Evolutionary conservation across 1,140 invertebrate genomes (phyloP), one percentile per base, ranked within the genome.

Genomic region (Drosophila repletoides): DNA sequence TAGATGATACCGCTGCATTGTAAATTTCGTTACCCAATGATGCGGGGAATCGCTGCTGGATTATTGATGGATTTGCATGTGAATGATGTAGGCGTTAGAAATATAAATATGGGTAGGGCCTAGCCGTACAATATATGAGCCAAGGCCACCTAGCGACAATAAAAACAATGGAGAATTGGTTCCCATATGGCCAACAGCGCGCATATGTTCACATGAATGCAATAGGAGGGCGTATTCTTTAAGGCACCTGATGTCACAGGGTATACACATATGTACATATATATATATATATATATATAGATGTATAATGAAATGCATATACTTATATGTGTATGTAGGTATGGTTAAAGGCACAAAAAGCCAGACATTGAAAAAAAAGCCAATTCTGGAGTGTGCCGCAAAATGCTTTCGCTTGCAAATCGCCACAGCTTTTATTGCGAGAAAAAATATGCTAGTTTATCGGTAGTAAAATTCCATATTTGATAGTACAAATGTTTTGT

Each of bases 21-120:
- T 28, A 9, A 12, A 19, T 56, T 51, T 9, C 9, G 1, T 31
- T 33, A 5, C 19, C 40, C 24, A 12, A 29, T 29, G 19, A 36
- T 68, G 49, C 48, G n/a, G n/a, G n/a, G n/a, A n/a, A n/a, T n/a
- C n/a, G 45, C 22, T 56, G 49, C 55, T 36, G 26, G 41, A 31
- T 56, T 45, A 29, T 46, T 43, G 29, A 40, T 66, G 60, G 40
- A 73, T 66, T 63, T 65, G 59, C 51, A 72, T n/a, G n/a, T 29
- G 10, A 41, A 43, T 12, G 19, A 15, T 22, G 0, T n/a, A n/a
- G 7, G 3, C 0, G 7, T 14, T 12, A n/a, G 3, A 4, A 51
- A 45, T 3, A 45, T 15, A 24, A 31, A 14, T 48, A 29, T 49
- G n/a, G 45, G 12, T 24, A 6, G 15, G 9, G n/a, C 34, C 14